These are phyloP conservation scores for Ectropis crepuscularia DNA, from an alignment of 2,888 invertebrate genomes.

Conservation along the genomic window DNA sequence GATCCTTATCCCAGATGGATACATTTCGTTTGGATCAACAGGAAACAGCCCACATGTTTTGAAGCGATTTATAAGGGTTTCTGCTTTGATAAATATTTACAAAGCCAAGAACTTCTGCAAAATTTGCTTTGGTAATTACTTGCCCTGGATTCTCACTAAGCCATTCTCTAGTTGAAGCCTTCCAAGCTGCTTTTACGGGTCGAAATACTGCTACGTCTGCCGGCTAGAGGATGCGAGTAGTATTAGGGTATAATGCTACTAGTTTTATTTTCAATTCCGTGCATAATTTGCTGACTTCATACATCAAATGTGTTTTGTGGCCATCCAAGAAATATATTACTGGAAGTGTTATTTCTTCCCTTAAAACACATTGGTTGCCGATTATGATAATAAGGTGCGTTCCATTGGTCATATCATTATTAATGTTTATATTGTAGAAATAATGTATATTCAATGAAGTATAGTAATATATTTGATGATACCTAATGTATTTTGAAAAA, in stretches of 20 bases:
- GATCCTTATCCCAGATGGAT: too few relatives aligned
- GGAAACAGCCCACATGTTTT: slow-evolving; percentile 28
- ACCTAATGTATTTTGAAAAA: too few relatives aligned
- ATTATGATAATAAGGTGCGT: too few relatives aligned
- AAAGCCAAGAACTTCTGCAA: slow-evolving; percentile 33
- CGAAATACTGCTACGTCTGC: slow-evolving; percentile 50
- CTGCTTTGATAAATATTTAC: slow-evolving; percentile 28
- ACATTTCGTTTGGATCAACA: slow-evolving; percentile 1
- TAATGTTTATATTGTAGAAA: too few relatives aligned
- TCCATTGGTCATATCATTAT: too few relatives aligned
- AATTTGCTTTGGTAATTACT: slow-evolving; percentile 34
- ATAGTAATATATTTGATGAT: too few relatives aligned
- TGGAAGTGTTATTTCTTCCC: slow-evolving; percentile 42
- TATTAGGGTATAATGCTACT: slow-evolving; percentile 38
- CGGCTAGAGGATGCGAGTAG: slow-evolving; percentile 44
- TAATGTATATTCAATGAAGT: too few relatives aligned
- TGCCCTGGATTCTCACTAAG: slow-evolving; percentile 26
- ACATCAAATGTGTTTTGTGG: slow-evolving; percentile 47
- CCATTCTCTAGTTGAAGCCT: slow-evolving; percentile 26
- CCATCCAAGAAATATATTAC: slow-evolving; percentile 51
- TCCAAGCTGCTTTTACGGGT: slow-evolving; percentile 34
- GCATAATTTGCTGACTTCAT: slow-evolving; percentile 40
- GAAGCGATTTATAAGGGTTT: slow-evolving; percentile 35
- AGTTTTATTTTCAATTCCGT: background rate
- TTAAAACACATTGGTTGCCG: too few relatives aligned